Conservation (phyloP, 1,140 invertebrate species). For the Armadillidium nasatum region DNA sequence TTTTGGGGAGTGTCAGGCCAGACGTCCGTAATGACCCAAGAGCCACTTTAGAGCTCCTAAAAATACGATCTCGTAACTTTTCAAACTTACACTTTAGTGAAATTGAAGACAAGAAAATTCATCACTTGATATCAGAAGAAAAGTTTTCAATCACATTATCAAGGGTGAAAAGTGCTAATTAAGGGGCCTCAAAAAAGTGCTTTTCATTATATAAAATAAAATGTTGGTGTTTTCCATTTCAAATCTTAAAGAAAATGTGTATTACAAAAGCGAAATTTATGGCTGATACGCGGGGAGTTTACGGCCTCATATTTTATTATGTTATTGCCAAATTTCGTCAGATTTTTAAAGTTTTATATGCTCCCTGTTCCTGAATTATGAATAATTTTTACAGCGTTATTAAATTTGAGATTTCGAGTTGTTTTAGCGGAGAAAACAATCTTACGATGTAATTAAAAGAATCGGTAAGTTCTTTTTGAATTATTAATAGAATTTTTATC, state of each 20-base stretch:
- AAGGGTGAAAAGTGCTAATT: no score
- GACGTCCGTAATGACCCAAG: not conserved
- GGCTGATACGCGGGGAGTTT: not conserved
- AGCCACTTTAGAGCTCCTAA: slow-evolving; percentile 1
- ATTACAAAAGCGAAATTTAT: slow-evolving; percentile 12
- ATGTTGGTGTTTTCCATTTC: not conserved
- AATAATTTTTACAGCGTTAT: no score
- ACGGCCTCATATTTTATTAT: not conserved
- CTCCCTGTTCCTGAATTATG: no score
- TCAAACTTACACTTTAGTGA: slow-evolving; percentile 2
- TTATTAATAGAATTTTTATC: no score
- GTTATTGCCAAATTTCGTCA: slow-evolving; percentile 10
- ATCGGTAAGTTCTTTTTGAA: no score
- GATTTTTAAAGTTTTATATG: not conserved
- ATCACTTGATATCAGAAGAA: not conserved
- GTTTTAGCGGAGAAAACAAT: no score
- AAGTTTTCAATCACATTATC: not conserved
- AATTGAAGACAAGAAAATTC: slow-evolving; percentile 6
- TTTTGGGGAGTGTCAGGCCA: not conserved
- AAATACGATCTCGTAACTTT: slow-evolving; percentile 2
- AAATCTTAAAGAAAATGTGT: slow-evolving; percentile 3
- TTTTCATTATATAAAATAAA: no score
- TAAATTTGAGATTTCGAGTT: no score
- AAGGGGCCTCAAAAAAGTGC: no score
- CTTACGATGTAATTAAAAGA: no score